Base-by-base conservation (phyloP, 2,888 invertebrate species). In the Acleris holmiana region DNA sequence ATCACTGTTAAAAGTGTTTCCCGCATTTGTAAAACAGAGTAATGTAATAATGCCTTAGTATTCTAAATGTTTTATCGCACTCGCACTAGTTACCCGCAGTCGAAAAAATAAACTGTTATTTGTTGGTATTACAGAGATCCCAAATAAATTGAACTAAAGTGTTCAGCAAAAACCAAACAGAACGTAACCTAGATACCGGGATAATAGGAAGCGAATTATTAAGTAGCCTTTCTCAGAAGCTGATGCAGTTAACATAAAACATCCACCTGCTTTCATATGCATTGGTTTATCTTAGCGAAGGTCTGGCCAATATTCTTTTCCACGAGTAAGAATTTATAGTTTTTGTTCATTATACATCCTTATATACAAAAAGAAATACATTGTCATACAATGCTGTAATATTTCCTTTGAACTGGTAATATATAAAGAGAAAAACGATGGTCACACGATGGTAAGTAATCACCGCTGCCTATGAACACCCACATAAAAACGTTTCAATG, bases 191-290 rank as follows among this genome's bases (percentile, higher is more conserved):
- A 49, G 44, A 51, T 41, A 44, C 51, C 19, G 35, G 60, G 46
- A 53, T 46, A 60, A 53, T 53, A 51, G 44, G 59, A 44, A 50
- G 44, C 41, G 59, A 53, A 61, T 61, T 54, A 61, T 61, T 61
- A 61, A 61, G 40, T 47, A 54, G 53, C 35, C 25, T 19, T 61
- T 53, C 35, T 19, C 46, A 54, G 60, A 29, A 51, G 53, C 61
- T 54, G 35, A 53, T 53, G 53, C 40, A 54, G 51, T 60, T 49
- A 60, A 25, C 60, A 41, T 60, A 53, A 46, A 60, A 60, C 47
- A 54, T 47, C 35, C 19, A 57, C 61, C 61, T 54, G 17, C 53
- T 61, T 61, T 48, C 29, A 53, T 61, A 61, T 61, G 61, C 61
- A 61, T 61, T 61, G 61, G 47, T 47, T 53, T 47, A 40, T 53